These are phyloP conservation scores for Hemicrepidius hirtus DNA, from an alignment of 2,888 invertebrate species.

Conservation along the genomic window DNA sequence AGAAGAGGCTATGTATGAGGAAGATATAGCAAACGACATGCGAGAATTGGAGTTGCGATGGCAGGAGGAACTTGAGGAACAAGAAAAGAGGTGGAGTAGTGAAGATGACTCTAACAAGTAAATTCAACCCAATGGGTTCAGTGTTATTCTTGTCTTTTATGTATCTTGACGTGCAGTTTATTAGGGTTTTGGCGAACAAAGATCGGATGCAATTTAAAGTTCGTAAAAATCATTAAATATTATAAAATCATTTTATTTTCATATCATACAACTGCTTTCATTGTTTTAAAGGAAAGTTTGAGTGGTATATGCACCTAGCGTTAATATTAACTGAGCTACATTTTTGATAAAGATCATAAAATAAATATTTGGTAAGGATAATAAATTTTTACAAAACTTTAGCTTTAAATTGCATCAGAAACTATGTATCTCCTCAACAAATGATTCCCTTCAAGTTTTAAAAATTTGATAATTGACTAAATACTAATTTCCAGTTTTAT, in stretches of 20 bases:
- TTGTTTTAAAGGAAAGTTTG: too few relatives aligned
- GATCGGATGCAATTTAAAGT: constrained; percentile 21
- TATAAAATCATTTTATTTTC: too few relatives aligned
- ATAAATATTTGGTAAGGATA: too few relatives aligned
- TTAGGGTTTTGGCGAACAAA: constrained; percentile 20
- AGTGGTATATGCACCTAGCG: too few relatives aligned
- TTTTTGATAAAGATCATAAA: too few relatives aligned
- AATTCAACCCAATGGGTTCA: constrained; percentile 70
- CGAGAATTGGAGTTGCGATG: constrained; percentile 78
- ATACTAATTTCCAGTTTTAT: constrained; percentile 72
- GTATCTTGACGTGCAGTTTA: constrained; percentile 37
- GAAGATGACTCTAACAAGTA: constrained; percentile 74
- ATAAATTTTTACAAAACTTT: too few relatives aligned
- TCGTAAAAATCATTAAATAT: too few relatives aligned
- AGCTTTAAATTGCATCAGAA: constrained; percentile 23
- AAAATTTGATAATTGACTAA: constrained; percentile 61
- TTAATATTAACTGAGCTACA: too few relatives aligned
- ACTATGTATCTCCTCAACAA: constrained; percentile 37
- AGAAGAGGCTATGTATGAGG: constrained; percentile 78
- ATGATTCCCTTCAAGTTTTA: constrained; percentile 50
- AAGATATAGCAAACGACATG: constrained; percentile 81
- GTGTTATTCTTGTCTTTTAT: constrained; percentile 52
- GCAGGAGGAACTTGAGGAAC: constrained; percentile 80
- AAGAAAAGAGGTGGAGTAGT: constrained; percentile 78
- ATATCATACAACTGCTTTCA: too few relatives aligned